Evolutionary conservation across 2,113 vertebrate species (phyloP).

Genomic region (Datnioides undecimradiatus): DNA sequence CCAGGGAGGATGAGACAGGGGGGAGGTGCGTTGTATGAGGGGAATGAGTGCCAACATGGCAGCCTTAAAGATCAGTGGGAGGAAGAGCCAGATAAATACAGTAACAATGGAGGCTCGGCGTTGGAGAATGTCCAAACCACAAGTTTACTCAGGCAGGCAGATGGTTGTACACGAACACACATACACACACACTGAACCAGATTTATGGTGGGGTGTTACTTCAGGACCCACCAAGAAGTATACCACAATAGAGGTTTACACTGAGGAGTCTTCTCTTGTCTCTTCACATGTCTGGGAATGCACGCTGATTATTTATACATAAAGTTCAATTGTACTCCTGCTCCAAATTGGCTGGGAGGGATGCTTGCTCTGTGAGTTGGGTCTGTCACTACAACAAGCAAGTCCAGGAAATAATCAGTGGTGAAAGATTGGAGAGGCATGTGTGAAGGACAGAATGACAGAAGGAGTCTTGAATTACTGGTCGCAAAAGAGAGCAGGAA

Average conservation of each 20-base stretch:
- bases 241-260: slow-evolving; percentile 66
- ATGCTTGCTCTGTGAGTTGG: background rate
- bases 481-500: background rate
- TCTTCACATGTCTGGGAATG: slow-evolving; percentile 74
- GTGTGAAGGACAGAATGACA: slow-evolving; percentile 6
- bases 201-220: slow-evolving; percentile 71
- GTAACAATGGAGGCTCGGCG: slow-evolving; percentile 67
- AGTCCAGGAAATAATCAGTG: slow-evolving; percentile 31
- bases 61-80: slow-evolving; percentile 70
- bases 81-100: slow-evolving; percentile 70
- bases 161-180: slow-evolving; percentile 61
- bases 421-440: slow-evolving; percentile 16
- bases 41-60: slow-evolving; percentile 63
- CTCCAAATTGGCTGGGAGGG: slow-evolving; percentile 50
- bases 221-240: slow-evolving; percentile 82
- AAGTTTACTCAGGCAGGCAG: slow-evolving; percentile 70
- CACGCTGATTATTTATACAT: slow-evolving; percentile 69
- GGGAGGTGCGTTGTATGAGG: background rate
- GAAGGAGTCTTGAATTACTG: background rate
- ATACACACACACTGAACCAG: slow-evolving; percentile 38
- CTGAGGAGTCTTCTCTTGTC: slow-evolving; percentile 63
- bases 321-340: slow-evolving; percentile 53
- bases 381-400: slow-evolving; percentile 44
- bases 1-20: slow-evolving; percentile 4
- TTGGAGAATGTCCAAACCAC: slow-evolving; percentile 72